A percentile compares a stretch with the other conserved stretches of the same genome.
These are phyloP conservation scores for Drosophila emarginata DNA, from an alignment of 2,888 invertebrate species.

Conservation along the genomic window DNA sequence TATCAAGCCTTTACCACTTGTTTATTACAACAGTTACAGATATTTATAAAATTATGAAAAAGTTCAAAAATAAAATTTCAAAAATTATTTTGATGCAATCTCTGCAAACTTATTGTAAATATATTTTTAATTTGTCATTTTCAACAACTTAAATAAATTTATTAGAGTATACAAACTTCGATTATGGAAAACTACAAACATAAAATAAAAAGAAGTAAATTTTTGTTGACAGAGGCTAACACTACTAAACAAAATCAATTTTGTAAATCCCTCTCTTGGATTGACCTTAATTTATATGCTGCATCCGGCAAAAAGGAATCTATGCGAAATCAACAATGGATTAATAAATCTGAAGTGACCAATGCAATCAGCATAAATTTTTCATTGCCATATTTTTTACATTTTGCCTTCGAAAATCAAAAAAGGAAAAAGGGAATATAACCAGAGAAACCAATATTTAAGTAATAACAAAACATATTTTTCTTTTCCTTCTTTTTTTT, in stretches of 20 bases:
- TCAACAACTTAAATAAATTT: no score
- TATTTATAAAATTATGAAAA: no score
- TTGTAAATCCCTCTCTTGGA: background rate
- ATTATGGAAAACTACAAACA: background rate
- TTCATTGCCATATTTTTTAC: constrained; percentile 14
- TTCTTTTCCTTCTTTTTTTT: background rate
- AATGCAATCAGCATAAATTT: constrained; percentile 24
- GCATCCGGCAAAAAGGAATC: background rate
- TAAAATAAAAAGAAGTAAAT: background rate
- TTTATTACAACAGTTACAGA: no score
- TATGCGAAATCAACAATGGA: background rate
- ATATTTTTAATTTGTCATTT: no score
- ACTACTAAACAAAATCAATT: background rate
- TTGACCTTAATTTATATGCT: background rate
- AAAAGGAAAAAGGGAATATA: background rate
- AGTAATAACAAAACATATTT: background rate
- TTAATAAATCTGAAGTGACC: background rate
- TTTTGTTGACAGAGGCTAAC: background rate
- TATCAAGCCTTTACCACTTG: no score
- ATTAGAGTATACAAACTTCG: background rate
- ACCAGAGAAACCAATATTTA: background rate
- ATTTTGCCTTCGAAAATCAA: background rate
- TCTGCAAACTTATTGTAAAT: no score
- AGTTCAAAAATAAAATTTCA: no score
- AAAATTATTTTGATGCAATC: no score